Evolutionary conservation across 2,797 vertebrate genomes (phyloP).

Genomic region (Meriones psammophilus): DNA sequence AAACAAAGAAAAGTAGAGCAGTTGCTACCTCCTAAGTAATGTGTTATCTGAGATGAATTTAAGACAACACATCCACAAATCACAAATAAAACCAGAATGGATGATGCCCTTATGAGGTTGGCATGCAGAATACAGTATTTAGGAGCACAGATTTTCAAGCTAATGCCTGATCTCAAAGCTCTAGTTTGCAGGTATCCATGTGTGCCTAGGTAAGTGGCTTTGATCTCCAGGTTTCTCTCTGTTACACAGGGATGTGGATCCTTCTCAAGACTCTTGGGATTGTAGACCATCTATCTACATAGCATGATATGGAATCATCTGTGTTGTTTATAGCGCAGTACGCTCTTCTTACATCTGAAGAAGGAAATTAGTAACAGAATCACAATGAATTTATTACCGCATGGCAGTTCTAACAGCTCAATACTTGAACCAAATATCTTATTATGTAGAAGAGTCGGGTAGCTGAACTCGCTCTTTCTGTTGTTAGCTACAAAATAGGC

Average conservation of each 20-base stretch:
- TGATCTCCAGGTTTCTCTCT: not conserved
- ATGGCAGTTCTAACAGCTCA: not conserved
- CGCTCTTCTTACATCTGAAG: not conserved
- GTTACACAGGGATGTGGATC: not conserved
- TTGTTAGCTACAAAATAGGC: slow-evolving; percentile 16
- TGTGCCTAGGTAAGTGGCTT: not conserved
- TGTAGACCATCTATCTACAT: not conserved
- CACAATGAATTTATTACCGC: not conserved
- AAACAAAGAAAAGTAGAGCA: not conserved
- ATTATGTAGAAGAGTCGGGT: not conserved
- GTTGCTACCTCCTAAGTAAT: not conserved
- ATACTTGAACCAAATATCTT: not conserved
- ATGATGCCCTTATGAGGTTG: not conserved
- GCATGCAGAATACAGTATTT: not conserved
- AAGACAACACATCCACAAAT: not conserved
- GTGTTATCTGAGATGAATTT: slow-evolving; percentile 30
- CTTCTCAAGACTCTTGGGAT: not conserved
- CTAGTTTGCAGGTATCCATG: not conserved
- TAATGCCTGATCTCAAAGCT: not conserved
- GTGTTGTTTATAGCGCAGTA: not conserved
- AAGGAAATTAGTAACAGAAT: slow-evolving; percentile 13
- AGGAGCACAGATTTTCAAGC: not conserved
- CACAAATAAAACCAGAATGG: slow-evolving; percentile 17
- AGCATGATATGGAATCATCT: not conserved
- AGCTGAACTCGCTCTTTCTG: not conserved